Percentiles rank a stretch among this genome's conserved stretches.
These are phyloP conservation scores for Symphodus melops DNA, from an alignment of 2,113 vertebrate genomes.

Conservation along the genomic window DNA sequence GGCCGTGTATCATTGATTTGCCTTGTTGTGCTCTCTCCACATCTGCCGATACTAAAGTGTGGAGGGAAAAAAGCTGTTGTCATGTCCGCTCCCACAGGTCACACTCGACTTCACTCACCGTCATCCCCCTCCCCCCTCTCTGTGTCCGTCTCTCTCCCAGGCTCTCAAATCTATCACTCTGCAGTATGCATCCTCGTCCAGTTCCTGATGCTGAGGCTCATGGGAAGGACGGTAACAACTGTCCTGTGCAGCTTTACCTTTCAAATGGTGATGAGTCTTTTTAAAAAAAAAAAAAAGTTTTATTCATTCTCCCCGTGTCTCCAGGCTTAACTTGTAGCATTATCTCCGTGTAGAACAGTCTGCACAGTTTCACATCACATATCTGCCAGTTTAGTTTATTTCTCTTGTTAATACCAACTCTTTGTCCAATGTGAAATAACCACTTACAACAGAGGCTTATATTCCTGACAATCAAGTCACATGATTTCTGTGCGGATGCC, in stretches of 20 bases:
- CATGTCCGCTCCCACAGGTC: slow-evolving; percentile 37
- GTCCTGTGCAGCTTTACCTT: slow-evolving; percentile 90
- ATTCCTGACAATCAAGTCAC: no score
- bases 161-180: slow-evolving; percentile 91
- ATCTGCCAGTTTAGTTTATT: no score
- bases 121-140: background rate
- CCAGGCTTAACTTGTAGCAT: background rate
- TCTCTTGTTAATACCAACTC: no score
- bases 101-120: slow-evolving; percentile 48
- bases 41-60: slow-evolving; percentile 35
- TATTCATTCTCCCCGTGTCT: background rate
- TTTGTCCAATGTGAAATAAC: no score
- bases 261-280: slow-evolving; percentile 90
- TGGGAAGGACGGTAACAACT: slow-evolving; percentile 94
- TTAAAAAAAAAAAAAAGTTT: no score
- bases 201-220: slow-evolving; percentile 95
- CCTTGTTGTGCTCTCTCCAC: background rate
- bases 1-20: slow-evolving; percentile 21
- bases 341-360: background rate
- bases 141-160: slow-evolving; percentile 75
- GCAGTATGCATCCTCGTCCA: slow-evolving; percentile 90
- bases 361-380: slow-evolving; percentile 1
- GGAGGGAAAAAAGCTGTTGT: slow-evolving; percentile 41
- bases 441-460: no score
- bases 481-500: no score